These are phyloP conservation scores for Hyles lineata DNA, from an alignment of 2,888 invertebrate genomes.

Conservation along the genomic window DNA sequence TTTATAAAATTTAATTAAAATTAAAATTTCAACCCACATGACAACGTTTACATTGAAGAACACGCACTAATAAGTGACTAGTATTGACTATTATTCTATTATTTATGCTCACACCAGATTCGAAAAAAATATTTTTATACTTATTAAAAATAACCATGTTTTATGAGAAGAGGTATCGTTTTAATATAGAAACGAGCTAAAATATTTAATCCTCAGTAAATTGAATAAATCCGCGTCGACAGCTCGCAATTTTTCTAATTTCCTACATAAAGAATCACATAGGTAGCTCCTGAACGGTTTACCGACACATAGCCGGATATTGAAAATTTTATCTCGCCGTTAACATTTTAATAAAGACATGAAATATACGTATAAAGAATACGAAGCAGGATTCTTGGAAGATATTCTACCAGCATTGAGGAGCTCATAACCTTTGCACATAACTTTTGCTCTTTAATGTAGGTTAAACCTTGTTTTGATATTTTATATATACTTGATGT, in stretches of 20 bases:
- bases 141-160: background rate
- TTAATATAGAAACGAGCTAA: background rate
- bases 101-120: too few relatives aligned
- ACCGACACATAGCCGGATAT: conserved; percentile 21
- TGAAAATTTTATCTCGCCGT: conserved; percentile 25
- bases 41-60: too few relatives aligned
- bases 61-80: too few relatives aligned
- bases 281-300: background rate
- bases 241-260: conserved; percentile 8
- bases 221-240: background rate
- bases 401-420: background rate
- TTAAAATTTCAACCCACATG: too few relatives aligned
- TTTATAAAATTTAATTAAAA: too few relatives aligned
- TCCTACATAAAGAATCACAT: conserved; percentile 4
- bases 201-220: background rate
- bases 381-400: conserved; percentile 12
- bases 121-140: too few relatives aligned
- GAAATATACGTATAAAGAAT: conserved; percentile 10
- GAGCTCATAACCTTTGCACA: background rate
- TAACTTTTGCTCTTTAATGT: conserved; percentile 4
- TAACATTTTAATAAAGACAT: conserved; percentile 23
- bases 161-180: background rate
- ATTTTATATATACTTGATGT: background rate
- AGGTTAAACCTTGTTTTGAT: conserved; percentile 21
- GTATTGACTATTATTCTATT: too few relatives aligned